Conservation (phyloP, 2,113 vertebrate species). For the Chunga burmeisteri region DNA sequence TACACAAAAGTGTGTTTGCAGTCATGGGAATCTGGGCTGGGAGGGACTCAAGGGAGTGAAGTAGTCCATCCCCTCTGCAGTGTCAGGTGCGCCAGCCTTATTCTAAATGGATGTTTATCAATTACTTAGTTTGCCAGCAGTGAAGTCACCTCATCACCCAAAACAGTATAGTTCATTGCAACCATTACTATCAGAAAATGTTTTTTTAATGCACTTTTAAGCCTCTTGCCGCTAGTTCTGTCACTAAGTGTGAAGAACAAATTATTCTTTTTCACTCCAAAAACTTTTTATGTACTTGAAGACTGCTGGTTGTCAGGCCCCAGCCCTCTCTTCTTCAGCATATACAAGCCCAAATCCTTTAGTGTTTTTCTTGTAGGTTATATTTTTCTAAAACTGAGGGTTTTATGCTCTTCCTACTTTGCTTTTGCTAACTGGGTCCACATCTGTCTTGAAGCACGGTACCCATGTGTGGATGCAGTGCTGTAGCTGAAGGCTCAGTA, state of each 20-base stretch:
- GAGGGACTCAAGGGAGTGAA: not conserved
- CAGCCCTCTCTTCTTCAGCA: not conserved
- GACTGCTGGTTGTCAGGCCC: not conserved
- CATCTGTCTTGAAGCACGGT: not conserved
- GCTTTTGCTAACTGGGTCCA: not conserved
- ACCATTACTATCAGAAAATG: accelerated
- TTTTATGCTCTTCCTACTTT: not conserved
- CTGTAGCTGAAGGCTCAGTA: not conserved
- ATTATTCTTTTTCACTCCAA: not conserved
- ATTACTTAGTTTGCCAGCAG: not conserved
- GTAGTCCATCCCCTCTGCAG: not conserved
- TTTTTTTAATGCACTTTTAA: not conserved
- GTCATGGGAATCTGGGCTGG: not conserved
- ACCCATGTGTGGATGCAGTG: not conserved
- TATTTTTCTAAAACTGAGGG: not conserved
- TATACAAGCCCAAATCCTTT: not conserved
- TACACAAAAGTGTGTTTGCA: accelerated
- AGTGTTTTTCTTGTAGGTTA: not conserved
- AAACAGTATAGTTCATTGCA: not conserved
- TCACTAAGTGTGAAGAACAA: not conserved
- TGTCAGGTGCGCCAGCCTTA: not conserved
- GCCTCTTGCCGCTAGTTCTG: not conserved
- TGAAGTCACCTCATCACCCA: not conserved
- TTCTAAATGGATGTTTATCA: accelerated
- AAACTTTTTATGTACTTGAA: not conserved